A percentile compares a stretch with the other conserved stretches of the same genome.
phyloP scores from a whole-genome alignment of 1,140 invertebrate species.

The Drosophila busckii region DNA sequence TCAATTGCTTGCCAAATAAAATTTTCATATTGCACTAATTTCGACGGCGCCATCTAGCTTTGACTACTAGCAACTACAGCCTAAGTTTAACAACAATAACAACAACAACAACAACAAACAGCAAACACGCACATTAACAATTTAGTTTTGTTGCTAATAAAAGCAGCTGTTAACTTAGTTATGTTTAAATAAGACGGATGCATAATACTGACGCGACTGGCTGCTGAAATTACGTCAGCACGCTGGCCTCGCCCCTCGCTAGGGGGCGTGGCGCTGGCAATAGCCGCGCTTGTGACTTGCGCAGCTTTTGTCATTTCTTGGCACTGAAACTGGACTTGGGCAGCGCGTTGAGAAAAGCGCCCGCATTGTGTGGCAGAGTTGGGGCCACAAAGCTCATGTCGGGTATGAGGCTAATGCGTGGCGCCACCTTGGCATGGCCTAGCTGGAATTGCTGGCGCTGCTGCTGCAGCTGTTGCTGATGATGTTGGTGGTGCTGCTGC shows the following conservation, averaged over 20 bases:
- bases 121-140: slow-evolving; percentile 33
- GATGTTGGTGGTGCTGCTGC: slow-evolving; percentile 35
- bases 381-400: slow-evolving; percentile 80
- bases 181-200: slow-evolving; percentile 68
- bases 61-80: slow-evolving; percentile 32
- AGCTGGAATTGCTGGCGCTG: slow-evolving; percentile 66
- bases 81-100: slow-evolving; percentile 33
- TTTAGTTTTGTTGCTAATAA: slow-evolving; percentile 28
- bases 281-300: slow-evolving; percentile 28
- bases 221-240: slow-evolving; percentile 51
- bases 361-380: slow-evolving; percentile 60
- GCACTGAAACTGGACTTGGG: slow-evolving; percentile 68
- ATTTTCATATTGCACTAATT: slow-evolving; percentile 41
- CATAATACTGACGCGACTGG: slow-evolving; percentile 65
- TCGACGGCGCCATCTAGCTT: slow-evolving; percentile 7
- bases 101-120: slow-evolving; percentile 34
- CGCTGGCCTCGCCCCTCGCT: slow-evolving; percentile 39
- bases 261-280: slow-evolving; percentile 18
- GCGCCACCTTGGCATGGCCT: slow-evolving; percentile 68
- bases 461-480: slow-evolving; percentile 51
- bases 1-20: too few species aligned
- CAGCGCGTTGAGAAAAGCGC: slow-evolving; percentile 63
- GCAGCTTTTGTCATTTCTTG: slow-evolving; percentile 69
- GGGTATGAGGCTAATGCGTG: slow-evolving; percentile 79
- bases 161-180: slow-evolving; percentile 28